These are phyloP conservation scores for Nephila pilipes DNA, from an alignment of 1,140 invertebrate species.

Conservation along the genomic window DNA sequence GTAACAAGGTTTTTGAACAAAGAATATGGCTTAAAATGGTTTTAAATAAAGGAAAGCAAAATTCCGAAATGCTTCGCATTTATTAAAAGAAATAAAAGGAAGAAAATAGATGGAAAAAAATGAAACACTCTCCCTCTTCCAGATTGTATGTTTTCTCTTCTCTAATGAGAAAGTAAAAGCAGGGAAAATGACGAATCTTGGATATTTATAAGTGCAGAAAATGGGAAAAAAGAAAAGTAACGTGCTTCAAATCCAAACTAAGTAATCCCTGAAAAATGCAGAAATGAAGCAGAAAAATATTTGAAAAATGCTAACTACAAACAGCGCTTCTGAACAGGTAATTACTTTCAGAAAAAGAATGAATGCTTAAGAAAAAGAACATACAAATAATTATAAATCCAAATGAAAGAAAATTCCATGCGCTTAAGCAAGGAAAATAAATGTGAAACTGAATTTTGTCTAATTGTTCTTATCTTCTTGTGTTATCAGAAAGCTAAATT, in stretches of 20 bases:
- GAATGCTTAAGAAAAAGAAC: not conserved
- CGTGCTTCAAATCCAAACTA: not conserved
- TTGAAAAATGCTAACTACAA: not conserved
- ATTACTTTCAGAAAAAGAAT: not conserved
- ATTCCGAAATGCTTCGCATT: no score
- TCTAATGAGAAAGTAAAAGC: not conserved
- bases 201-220: not conserved
- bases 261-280: not conserved
- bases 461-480: not conserved
- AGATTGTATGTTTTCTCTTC: not conserved
- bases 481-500: not conserved
- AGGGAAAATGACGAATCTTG: not conserved
- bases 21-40: no score
- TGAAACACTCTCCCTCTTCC: not conserved
- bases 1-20: no score
- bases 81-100: no score
- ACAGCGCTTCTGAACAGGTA: not conserved
- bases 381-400: not conserved
- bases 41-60: no score
- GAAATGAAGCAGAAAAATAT: not conserved
- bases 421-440: not conserved
- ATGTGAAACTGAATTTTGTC: not conserved
- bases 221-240: not conserved
- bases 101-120: not conserved
- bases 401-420: not conserved